Percentiles rank a stretch among this genome's conserved stretches.
phyloP scores from a whole-genome alignment of 2,797 vertebrate genomes.

The Acanthis flammea region DNA sequence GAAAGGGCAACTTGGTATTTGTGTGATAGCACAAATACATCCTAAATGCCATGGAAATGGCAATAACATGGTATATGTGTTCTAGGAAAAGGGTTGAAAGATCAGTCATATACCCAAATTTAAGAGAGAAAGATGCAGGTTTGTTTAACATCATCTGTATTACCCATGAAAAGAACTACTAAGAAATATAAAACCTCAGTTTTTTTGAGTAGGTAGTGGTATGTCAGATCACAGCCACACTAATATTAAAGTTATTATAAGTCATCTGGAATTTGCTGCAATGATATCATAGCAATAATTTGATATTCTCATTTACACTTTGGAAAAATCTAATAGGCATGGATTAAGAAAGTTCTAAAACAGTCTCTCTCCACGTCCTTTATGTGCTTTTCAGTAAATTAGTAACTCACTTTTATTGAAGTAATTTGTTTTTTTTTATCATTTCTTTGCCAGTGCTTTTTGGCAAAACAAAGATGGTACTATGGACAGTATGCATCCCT shows the following conservation, averaged over 20 bases:
- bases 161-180: not conserved
- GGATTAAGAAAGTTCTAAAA: not conserved
- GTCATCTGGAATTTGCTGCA: not conserved
- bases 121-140: not conserved
- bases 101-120: not conserved
- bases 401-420: not conserved
- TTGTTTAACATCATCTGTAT: not conserved
- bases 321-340: not conserved
- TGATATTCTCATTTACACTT: not conserved
- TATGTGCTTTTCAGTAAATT: not conserved
- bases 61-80: not conserved
- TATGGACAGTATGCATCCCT: too few relatives aligned
- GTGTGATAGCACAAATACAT: not conserved
- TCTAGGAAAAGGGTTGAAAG: not conserved
- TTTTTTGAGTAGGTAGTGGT: not conserved
- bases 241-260: not conserved
- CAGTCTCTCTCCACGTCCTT: not conserved
- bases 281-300: not conserved
- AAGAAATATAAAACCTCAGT: not conserved
- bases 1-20: constrained; percentile 40
- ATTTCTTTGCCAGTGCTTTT: not conserved
- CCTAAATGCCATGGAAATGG: constrained; percentile 27
- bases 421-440: not conserved
- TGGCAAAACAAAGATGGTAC: not conserved
- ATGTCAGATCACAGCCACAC: not conserved